These are phyloP conservation scores for Hybognathus amarus DNA, from an alignment of 2,797 vertebrate species.

Conservation along the genomic window DNA sequence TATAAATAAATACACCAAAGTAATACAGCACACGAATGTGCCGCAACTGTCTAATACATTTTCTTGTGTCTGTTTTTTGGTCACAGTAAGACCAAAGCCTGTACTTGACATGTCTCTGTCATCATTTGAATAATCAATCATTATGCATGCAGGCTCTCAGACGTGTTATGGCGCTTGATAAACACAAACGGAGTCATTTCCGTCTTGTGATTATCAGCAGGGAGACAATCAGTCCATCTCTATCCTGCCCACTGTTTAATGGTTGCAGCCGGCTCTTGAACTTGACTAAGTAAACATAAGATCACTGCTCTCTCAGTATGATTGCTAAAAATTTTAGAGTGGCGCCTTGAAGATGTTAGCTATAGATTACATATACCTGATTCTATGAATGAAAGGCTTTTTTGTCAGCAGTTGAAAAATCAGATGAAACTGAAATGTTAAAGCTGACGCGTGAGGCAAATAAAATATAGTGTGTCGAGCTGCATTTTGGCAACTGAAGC, in stretches of 20 bases:
- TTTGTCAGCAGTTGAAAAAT: not conserved
- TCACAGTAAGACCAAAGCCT: slow-evolving; percentile 55
- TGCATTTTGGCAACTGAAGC: slow-evolving; percentile 58
- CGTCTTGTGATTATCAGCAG: slow-evolving; percentile 58
- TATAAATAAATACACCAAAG: not conserved
- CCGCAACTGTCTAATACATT: not conserved
- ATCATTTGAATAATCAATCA: slow-evolving; percentile 76
- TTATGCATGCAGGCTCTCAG: slow-evolving; percentile 71
- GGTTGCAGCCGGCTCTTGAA: slow-evolving; percentile 40
- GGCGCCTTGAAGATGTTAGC: slow-evolving; percentile 45
- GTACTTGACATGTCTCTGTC: slow-evolving; percentile 72
- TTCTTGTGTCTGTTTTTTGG: not conserved
- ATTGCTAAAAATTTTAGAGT: slow-evolving; percentile 37
- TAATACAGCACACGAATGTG: not conserved
- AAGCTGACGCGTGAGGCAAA: slow-evolving; percentile 26
- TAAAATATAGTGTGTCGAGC: slow-evolving; percentile 56
- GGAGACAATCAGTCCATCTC: slow-evolving; percentile 62
- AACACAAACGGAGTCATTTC: slow-evolving; percentile 70
- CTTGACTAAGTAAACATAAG: slow-evolving; percentile 53
- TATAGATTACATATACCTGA: slow-evolving; percentile 41
- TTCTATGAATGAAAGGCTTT: slow-evolving; percentile 21
- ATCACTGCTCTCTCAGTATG: slow-evolving; percentile 45
- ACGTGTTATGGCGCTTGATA: slow-evolving; percentile 73
- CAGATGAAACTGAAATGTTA: slow-evolving; percentile 29
- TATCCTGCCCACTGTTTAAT: slow-evolving; percentile 67